Evolutionary conservation across 2,797 vertebrate species (phyloP).

Genomic region (Sarcophilus harrisii): DNA sequence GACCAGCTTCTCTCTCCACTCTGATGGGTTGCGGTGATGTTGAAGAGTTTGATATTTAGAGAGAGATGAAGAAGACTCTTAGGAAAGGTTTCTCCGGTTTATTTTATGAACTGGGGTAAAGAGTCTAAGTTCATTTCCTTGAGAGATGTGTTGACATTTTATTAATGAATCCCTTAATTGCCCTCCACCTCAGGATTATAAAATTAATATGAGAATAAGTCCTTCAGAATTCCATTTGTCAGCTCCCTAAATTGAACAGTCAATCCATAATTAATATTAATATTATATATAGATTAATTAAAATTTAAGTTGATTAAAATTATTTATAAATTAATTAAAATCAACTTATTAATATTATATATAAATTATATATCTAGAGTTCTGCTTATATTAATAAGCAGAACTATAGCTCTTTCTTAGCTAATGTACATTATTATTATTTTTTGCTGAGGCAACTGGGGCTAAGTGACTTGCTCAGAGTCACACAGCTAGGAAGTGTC

Average conservation of each 20-base stretch:
- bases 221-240: not conserved
- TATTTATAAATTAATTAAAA: too few species aligned
- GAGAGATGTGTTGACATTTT: not conserved
- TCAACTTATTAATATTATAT: too few species aligned
- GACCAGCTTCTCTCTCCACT: not conserved
- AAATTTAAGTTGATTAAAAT: too few species aligned
- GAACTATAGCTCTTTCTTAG: not conserved
- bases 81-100: not conserved
- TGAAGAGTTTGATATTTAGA: not conserved
- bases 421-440: not conserved
- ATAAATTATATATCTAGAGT: too few species aligned
- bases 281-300: too few species aligned
- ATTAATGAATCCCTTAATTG: not conserved
- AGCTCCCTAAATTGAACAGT: not conserved
- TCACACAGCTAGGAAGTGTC: too few species aligned
- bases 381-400: not conserved
- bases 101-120: not conserved
- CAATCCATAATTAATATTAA: too few species aligned
- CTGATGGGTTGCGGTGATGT: not conserved
- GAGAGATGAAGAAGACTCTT: not conserved
- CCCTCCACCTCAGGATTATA: not conserved
- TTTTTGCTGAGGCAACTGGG: too few species aligned
- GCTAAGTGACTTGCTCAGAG: too few species aligned
- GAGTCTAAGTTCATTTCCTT: not conserved
- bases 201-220: not conserved